Evolutionary conservation across 2,113 vertebrate genomes (phyloP), one percentile per base, ranked within the genome.

Genomic region (Balaenoptera acutorostrata): DNA sequence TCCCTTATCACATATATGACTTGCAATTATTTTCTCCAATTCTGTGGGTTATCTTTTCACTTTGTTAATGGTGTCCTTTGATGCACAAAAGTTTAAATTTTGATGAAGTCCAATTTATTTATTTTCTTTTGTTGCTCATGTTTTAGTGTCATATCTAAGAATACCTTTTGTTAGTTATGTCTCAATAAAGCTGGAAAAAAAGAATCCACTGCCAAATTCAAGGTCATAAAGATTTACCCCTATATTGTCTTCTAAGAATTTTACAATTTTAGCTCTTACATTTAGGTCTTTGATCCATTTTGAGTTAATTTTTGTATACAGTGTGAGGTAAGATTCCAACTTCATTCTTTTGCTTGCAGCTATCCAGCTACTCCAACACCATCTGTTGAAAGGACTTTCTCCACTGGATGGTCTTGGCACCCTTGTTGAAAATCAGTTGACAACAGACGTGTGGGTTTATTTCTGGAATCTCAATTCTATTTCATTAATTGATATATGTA

Each of bases 381-480:
- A 63, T 52, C 59, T 78, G 44, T 88, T 95, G 74, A 93, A 80
- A 96, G 90, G 23, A 90, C 18, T 95, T 63, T 80, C 49, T 84
- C 8, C 7, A 71, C 17, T 83, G 29, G 59, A 78, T 88, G 18
- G 44, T 59, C 1, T 66, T 78, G 69, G 39, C 14, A 89, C 10
- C 46, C 15, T 57, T 49, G 17, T 61, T 31, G 57, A 92, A 80
- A 88, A 72, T 13, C 41, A 55, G 64, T 6, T 88, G 52, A 95
- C 55, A 41, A 66, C 0, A 93, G 55, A 93, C 13, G 0, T 59
- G 46, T 75, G 23, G 1, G 18, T 75, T 82, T 95, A 83, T 59
- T 77, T 96, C 63, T 68, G 8, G 39, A 84, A 44, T 91, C 41
- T 81, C 17, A 86, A 55, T 75, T 95, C 31, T 81, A 57, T 89